Percentiles rank a stretch among this genome's conserved stretches.
phyloP scores from a whole-genome alignment of 2,797 vertebrate species.

The Phataginus tetradactyla region DNA sequence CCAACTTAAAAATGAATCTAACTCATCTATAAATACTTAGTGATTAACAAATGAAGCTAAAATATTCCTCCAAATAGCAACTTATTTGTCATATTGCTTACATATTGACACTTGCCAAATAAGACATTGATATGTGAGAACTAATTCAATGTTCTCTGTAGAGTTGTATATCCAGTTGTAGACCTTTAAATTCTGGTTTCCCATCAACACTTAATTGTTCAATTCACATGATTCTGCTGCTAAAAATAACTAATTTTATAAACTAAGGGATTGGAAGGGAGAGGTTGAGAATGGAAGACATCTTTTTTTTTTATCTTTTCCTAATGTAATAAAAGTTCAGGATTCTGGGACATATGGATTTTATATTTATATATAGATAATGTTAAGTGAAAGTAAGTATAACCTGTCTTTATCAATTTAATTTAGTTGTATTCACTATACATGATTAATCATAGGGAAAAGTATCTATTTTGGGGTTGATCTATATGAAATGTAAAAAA shows the following conservation, averaged over 20 bases:
- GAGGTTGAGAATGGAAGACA: not conserved
- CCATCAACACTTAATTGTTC: not conserved
- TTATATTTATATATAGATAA: not conserved
- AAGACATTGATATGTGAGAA: not conserved
- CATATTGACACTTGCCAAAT: not conserved
- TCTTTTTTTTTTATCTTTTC: not conserved
- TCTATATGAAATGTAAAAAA: not conserved
- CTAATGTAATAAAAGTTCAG: not conserved
- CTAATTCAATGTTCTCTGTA: not conserved
- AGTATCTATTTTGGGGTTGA: conserved; percentile 12
- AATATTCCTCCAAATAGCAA: not conserved
- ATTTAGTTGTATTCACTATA: not conserved
- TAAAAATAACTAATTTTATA: not conserved
- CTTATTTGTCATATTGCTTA: not conserved
- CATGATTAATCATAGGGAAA: conserved; percentile 53
- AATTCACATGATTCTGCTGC: not conserved
- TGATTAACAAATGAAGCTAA: not conserved
- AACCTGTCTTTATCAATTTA: not conserved
- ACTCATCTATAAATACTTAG: not conserved
- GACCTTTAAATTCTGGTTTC: not conserved
- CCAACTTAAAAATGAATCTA: not conserved
- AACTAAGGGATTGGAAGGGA: not conserved
- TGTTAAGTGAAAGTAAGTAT: not conserved
- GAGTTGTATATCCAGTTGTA: not conserved
- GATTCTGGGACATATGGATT: not conserved